phyloP scores from a whole-genome alignment of 1,140 invertebrate genomes.

The Ephestia elutella region DNA sequence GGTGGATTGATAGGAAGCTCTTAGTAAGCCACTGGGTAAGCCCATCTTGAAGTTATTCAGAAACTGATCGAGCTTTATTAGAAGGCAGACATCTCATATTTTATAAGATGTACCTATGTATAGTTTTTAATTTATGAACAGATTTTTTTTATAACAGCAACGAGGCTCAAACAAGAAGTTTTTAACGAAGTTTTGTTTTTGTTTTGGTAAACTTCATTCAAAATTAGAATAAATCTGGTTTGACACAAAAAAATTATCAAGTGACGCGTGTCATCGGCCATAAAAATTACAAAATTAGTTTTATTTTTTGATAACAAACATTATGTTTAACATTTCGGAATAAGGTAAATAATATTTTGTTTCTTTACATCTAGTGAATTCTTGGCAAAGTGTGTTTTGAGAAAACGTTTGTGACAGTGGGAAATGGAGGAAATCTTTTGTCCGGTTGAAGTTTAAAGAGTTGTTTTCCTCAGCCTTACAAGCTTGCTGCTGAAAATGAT shows the following conservation, averaged over 20 bases:
- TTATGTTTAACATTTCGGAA: slow-evolving; percentile 55
- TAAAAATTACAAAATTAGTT: slow-evolving; percentile 56
- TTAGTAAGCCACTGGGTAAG: no score
- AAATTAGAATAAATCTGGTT: slow-evolving; percentile 4
- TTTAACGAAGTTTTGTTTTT: slow-evolving; percentile 1
- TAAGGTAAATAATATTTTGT: slow-evolving; percentile 35
- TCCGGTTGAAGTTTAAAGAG: slow-evolving; percentile 2
- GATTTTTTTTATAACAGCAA: no score
- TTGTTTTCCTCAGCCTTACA: slow-evolving; percentile 32
- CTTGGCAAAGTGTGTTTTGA: neutral
- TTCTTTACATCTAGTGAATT: neutral
- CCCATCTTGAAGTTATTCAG: no score
- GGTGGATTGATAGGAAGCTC: no score
- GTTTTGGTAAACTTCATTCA: slow-evolving; percentile 5
- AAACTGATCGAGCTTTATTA: no score
- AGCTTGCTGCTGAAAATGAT: slow-evolving; percentile 49
- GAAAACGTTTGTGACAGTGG: neutral
- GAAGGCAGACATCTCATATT: no score
- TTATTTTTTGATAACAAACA: slow-evolving; percentile 60
- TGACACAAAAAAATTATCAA: slow-evolving; percentile 32
- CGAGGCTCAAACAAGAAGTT: no score
- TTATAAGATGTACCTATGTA: no score
- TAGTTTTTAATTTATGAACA: no score
- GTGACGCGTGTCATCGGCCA: slow-evolving; percentile 52
- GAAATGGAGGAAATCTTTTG: neutral